These are phyloP conservation scores for Callosobruchus maculatus DNA, from an alignment of 2,888 invertebrate genomes.

Conservation along the genomic window DNA sequence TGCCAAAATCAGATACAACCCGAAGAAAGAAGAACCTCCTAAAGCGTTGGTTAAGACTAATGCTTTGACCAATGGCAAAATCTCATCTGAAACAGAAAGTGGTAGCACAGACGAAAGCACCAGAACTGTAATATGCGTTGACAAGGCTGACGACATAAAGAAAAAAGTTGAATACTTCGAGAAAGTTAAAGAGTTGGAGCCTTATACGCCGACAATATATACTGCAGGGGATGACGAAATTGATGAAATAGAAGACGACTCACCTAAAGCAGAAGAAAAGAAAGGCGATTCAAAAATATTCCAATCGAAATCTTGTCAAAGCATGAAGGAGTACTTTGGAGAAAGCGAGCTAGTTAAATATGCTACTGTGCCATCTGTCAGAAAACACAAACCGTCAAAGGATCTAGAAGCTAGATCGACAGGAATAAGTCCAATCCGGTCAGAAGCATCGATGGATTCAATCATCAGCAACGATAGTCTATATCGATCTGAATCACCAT, in stretches of 20 bases:
- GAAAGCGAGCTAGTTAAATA: conserved; percentile 63
- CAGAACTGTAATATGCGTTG: conserved; percentile 64
- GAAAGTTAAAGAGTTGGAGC: conserved; percentile 58
- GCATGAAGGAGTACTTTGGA: conserved; percentile 79
- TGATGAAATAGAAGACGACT: conserved; percentile 27
- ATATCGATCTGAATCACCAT: conserved; percentile 70
- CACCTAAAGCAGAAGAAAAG: conserved; percentile 12
- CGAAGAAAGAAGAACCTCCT: conserved; percentile 33
- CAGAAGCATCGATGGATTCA: conserved; percentile 49
- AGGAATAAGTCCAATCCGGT: conserved; percentile 47
- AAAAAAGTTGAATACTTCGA: conserved; percentile 80
- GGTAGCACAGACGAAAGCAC: conserved; percentile 67
- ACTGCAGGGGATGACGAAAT: conserved; percentile 51
- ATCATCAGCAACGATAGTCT: conserved; percentile 59
- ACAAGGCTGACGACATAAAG: conserved; percentile 61
- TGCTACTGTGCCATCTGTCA: conserved; percentile 54
- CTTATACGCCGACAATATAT: conserved; percentile 46
- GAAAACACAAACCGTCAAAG: conserved; percentile 47
- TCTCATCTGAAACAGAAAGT: conserved; percentile 65
- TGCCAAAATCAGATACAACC: conserved; percentile 38
- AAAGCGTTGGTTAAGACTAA: conserved; percentile 40
- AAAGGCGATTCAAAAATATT: conserved; percentile 12
- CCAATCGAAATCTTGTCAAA: conserved; percentile 65
- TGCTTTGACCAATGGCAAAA: conserved; percentile 36
- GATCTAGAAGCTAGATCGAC: conserved; percentile 41